phyloP scores from a whole-genome alignment of 2,888 invertebrate species.

The Patella ulyssiponensis region DNA sequence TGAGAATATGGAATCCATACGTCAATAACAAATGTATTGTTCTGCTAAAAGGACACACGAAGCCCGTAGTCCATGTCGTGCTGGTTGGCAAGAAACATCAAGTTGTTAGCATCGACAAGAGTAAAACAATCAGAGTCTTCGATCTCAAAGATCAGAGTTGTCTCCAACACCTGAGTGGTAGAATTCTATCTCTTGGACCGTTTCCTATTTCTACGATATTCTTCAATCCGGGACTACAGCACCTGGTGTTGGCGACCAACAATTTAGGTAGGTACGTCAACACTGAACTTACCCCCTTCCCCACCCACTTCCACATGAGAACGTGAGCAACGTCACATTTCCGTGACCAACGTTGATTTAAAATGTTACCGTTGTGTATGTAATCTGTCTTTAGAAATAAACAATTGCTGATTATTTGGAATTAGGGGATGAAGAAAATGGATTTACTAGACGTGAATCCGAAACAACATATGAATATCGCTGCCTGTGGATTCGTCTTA shows the following conservation, averaged over 20 bases:
- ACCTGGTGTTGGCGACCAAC: constrained; percentile 52
- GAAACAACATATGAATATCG: too few species aligned
- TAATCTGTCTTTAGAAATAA: too few species aligned
- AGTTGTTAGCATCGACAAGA: constrained; percentile 82
- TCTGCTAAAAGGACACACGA: constrained; percentile 75
- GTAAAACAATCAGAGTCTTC: constrained; percentile 85
- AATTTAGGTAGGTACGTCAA: constrained; percentile 31
- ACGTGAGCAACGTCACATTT: too few species aligned
- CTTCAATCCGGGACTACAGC: constrained; percentile 49
- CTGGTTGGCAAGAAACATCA: constrained; percentile 80
- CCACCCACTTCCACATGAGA: too few species aligned
- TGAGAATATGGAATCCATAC: constrained; percentile 87
- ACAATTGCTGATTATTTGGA: too few species aligned
- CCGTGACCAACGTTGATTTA: too few species aligned
- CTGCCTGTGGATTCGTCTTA: too few species aligned
- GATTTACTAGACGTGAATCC: too few species aligned
- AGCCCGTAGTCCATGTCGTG: constrained; percentile 78
- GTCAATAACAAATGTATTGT: constrained; percentile 80
- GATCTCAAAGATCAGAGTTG: constrained; percentile 79
- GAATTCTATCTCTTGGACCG: constrained; percentile 49
- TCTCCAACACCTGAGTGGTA: constrained; percentile 76
- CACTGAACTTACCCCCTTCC: background rate
- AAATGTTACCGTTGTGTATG: too few species aligned
- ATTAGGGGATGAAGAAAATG: too few species aligned
- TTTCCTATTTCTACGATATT: constrained; percentile 46